Base-by-base conservation (phyloP, 2,113 vertebrate genomes). In the Aleadryas rufinucha region DNA sequence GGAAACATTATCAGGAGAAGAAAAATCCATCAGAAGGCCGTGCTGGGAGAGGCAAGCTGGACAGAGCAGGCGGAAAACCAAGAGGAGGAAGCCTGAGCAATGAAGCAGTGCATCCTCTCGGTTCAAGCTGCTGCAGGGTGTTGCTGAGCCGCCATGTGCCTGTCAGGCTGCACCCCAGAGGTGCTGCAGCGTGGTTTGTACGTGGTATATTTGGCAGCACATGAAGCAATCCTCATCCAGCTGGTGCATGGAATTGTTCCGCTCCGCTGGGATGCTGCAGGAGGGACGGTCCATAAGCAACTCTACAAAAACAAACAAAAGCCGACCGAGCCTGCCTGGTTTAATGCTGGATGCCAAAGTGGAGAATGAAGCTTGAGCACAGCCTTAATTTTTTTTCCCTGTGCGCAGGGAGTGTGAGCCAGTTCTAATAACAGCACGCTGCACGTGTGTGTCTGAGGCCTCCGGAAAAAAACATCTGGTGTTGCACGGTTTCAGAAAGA, bases 371-470 rank as follows among this genome's bases (percentile, higher is more conserved):
- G 64, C 45, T 87, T 68, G 56, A 12, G 11, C 80, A 26, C 7
- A 49, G 76, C 72, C 68, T 85, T 93, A 39, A 61, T 77, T 87
- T 89, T 79, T 93, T 91, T 81, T 47, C 84, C 83, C 76, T 84
- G 44, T 50, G 80, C 2, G 0, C 74, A 33, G 69, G 69, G 93
- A 96, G 72, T 31, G 59, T 33, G 85, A 93, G 72, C 83, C 85
- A 93, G 85, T 60, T 94, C 91, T 88, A 86, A 94, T 81, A 96
- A 90, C 79, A 81, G 81, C 10, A 20, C 12, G 63, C 82, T 94
- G 87, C 90, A 94, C 68, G 56, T 95, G 95, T 87, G 89, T 26
- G 71, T 90, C 88, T 87, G 94, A 94, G 88, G 92, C 85, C 82
- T 83, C 83, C 19, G 59, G 87, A 74, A 87, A 81, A 92, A 90